Base-by-base conservation (phyloP, 2,113 vertebrate genomes). In the Apeltes quadracus region DNA sequence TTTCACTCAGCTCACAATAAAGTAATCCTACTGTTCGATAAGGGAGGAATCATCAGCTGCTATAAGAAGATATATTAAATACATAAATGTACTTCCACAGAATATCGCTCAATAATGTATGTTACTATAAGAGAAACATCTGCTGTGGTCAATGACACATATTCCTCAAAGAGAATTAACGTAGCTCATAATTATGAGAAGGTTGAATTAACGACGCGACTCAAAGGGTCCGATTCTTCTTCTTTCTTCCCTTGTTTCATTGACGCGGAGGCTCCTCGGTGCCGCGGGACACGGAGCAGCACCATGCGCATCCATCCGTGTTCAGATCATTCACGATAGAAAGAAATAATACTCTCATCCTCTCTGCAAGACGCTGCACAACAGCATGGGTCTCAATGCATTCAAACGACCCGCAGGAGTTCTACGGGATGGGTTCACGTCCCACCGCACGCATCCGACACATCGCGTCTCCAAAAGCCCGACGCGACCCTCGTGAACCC, bases 271-370 rank as follows among this genome's bases (percentile, higher is more conserved):
- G 22, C 43, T 39, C 58, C 64, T n/a, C 57, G 34, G 51, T 44
- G 58, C 58, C 14, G 34, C 2, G 3, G 13, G 6, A 38, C 75
- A 39, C 14, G 71, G 63, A 79, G 78, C 68, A 63, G 44, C 75
- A 38, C 72, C 72, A 59, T 54, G 51, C 72, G 56, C 76, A 44
- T 57, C 16, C 77, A 46, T 78, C 67, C 61, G 15, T 76, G 70
- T 78, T 57, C 13, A 50, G 66, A 84, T 59, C 89, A 89, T 89
- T 89, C 87, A 89, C 81, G 84, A 90, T 79, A 85, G 7, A 46
- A 87, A 82, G 74, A 43, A 81, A 43, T 16, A 11, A 18, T 25
- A 59, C 53, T 58, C 1, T 54, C 56, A 29, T 56, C 44, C 48
- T 29, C 27, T 15, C 46, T 54, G 2, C 2, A 46, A 46, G 44